A percentile compares a stretch with the other conserved stretches of the same genome.
Evolutionary conservation across 2,113 vertebrate genomes (phyloP).

Genomic region (Haemorhous mexicanus): DNA sequence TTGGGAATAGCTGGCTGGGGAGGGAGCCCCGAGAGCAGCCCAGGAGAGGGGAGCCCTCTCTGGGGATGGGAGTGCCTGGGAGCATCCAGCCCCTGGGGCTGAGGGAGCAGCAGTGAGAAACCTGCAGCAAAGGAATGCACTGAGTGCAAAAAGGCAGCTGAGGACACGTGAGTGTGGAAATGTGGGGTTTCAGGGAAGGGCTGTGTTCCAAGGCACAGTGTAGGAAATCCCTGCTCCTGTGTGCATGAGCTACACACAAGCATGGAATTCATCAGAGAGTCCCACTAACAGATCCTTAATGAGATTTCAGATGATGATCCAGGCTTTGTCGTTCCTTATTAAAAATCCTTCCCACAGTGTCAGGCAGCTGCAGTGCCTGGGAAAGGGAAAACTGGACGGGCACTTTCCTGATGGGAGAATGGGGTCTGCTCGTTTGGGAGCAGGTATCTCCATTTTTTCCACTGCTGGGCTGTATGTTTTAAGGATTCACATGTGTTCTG

Average conservation of each 20-base stretch:
- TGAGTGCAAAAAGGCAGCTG: fast-evolving
- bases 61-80: not conserved
- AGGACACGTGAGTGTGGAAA: not conserved
- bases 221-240: not conserved
- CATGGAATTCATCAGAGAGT: not conserved
- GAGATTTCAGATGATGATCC: not conserved
- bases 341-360: not conserved
- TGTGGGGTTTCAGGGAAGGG: not conserved
- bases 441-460: not conserved
- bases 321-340: not conserved
- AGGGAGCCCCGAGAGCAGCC: not conserved
- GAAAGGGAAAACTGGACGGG: not conserved
- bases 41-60: fast-evolving
- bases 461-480: not conserved
- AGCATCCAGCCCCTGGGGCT: not conserved
- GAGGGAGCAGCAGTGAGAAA: not conserved
- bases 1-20: not conserved
- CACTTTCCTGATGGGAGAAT: not conserved
- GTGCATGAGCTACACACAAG: not conserved
- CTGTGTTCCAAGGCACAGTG: fast-evolving
- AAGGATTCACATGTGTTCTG: not conserved
- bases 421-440: not conserved
- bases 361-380: not conserved
- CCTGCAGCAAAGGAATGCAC: not conserved
- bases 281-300: not conserved